These are phyloP conservation scores for Diorhabda carinulata DNA, from an alignment of 1,140 invertebrate species.

Conservation along the genomic window DNA sequence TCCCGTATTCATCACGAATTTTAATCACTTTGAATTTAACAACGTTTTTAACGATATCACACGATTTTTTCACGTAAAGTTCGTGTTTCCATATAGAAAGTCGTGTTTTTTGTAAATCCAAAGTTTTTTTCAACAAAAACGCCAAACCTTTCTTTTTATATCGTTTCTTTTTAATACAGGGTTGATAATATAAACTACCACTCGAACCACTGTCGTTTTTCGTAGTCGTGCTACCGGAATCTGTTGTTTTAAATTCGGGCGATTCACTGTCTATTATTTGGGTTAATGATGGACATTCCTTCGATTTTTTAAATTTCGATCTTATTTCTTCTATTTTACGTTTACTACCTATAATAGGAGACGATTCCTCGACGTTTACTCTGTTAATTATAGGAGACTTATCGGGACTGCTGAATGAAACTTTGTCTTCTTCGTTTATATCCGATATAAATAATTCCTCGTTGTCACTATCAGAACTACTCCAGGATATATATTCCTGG, in stretches of 20 bases:
- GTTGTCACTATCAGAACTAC: conserved; percentile 26
- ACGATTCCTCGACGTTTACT: conserved; percentile 18
- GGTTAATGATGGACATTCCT: background rate
- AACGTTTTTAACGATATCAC: conserved; percentile 5
- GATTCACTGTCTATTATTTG: conserved; percentile 19
- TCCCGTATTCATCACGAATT: conserved; percentile 20
- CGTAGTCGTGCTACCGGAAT: too few species aligned
- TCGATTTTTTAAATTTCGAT: conserved; percentile 12
- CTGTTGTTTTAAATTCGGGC: background rate
- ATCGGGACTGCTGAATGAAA: background rate
- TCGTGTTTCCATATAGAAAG: conserved; percentile 32
- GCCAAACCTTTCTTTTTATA: conserved; percentile 30
- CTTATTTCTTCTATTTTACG: conserved; percentile 19
- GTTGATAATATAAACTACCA: conserved; percentile 14
- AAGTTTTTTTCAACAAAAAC: conserved; percentile 24
- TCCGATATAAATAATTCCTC: conserved; percentile 7
- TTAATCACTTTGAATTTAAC: conserved; percentile 13
- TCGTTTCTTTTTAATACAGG: conserved; percentile 13
- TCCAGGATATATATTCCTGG: conserved; percentile 30
- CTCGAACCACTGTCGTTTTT: background rate
- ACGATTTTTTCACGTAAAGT: conserved; percentile 24
- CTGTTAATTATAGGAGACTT: conserved; percentile 21
- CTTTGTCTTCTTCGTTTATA: background rate
- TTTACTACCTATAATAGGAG: conserved; percentile 22
- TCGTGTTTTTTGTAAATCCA: conserved; percentile 23